Evolutionary conservation across 2,113 vertebrate species (phyloP).

Genomic region (Notechis scutatus): DNA sequence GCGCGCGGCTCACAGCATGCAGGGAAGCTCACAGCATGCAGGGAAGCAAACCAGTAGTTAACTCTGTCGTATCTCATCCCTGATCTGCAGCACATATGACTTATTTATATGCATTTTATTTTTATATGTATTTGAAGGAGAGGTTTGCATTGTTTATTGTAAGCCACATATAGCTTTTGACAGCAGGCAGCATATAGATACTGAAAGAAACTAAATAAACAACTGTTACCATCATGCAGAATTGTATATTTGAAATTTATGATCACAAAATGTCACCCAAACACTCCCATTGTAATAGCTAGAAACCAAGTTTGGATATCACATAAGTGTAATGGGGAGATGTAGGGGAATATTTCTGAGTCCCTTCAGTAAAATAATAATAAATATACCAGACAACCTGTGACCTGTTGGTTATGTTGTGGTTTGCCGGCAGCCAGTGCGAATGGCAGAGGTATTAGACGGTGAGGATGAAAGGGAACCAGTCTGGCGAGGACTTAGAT

Average conservation of each 20-base stretch:
- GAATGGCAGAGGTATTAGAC: too few relatives aligned
- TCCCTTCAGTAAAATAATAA: not conserved
- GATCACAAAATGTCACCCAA: not conserved
- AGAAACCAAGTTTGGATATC: not conserved
- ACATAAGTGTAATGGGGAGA: not conserved
- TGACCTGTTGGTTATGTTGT: not conserved
- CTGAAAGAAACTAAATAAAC: not conserved
- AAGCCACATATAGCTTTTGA: not conserved
- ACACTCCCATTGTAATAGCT: not conserved
- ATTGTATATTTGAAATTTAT: not conserved
- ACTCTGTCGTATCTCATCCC: too few relatives aligned
- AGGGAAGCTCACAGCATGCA: too few relatives aligned
- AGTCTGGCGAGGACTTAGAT: too few relatives aligned
- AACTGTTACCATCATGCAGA: not conserved
- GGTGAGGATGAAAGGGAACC: too few relatives aligned
- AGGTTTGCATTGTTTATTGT: not conserved
- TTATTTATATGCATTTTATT: not conserved
- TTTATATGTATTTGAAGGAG: not conserved
- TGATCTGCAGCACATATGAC: not conserved
- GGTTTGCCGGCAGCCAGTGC: too few relatives aligned
- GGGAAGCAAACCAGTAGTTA: too few relatives aligned
- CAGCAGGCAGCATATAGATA: not conserved
- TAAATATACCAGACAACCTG: not conserved
- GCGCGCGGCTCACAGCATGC: too few relatives aligned
- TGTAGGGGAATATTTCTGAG: not conserved